Base-by-base conservation (phyloP, 1,140 invertebrate species). In the Pseudoatta argentina region DNA sequence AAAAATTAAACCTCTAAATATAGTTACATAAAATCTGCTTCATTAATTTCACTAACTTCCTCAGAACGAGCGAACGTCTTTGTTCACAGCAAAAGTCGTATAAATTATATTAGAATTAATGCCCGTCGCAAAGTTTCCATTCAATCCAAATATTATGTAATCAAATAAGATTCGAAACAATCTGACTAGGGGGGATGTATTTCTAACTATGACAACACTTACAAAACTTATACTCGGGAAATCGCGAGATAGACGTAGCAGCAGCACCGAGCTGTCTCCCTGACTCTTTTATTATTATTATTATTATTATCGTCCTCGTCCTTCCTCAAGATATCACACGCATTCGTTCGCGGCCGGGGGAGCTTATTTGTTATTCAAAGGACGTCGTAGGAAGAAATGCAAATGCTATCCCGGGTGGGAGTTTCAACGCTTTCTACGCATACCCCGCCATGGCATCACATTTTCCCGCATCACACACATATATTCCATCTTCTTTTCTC, bases 331-430 rank as follows among this genome's bases (percentile, higher is more conserved):
- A 83, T 83, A 83, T 83, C 79, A 69, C 55, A 83, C 79, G 79
- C 79, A 61, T 83, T 83, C 39, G 69, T 83, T 83, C 71, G 79
- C 79, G 69, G 69, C n/a, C 39, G 79, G 14, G 39, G n/a, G 14
- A 73, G 69, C 79, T 83, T 83, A 83, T 83, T 83, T 83, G 79
- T 83, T 83, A 83, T 83, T 83, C 79, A 83, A 83, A 83, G 44
- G n/a, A 83, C n/a, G 79, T 83, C 39, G 69, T 83, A 83, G 55
- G 79, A 83, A 83, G 79, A 83, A 83, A 83, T 83, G 79, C 79
- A 83, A 83, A 83, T 83, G 79, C 55, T 79, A 21, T 44, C n/a
- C n/a, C 69, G 69, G 69, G 39, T 61, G 59, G 69, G 79, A 27
- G 79, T 75, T 73, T 83, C 79, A 63, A 51, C 44, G 39, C 79